Evolutionary conservation across 2,888 invertebrate genomes (phyloP).

Genomic region (Oegoconia quadripuncta): DNA sequence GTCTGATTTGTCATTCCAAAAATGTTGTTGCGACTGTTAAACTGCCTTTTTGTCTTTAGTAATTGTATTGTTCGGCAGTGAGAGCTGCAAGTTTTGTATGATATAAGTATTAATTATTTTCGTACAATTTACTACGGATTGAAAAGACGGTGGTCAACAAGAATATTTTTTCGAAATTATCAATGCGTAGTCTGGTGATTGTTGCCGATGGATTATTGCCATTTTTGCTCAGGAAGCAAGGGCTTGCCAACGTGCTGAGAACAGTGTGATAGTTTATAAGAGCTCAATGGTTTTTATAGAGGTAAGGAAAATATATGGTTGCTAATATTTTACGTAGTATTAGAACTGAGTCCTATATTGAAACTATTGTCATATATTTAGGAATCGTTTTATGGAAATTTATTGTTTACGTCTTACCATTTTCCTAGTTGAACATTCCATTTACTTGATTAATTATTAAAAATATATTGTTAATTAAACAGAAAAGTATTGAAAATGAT

Average conservation of each 20-base stretch:
- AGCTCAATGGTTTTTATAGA: constrained; percentile 62
- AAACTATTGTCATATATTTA: constrained; percentile 37
- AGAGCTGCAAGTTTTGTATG: not conserved
- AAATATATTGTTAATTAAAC: constrained; percentile 9
- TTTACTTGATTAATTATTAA: constrained; percentile 18
- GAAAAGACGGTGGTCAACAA: not conserved
- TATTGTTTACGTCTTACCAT: constrained; percentile 38
- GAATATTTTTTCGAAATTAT: not conserved
- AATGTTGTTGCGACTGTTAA: constrained; percentile 17
- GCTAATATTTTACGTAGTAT: constrained; percentile 51
- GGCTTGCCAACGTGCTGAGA: constrained; percentile 60
- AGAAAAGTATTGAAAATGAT: constrained; percentile 18
- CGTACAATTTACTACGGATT: not conserved
- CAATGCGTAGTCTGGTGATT: constrained; percentile 10
- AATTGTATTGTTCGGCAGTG: not conserved
- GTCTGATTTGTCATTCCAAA: constrained; percentile 68
- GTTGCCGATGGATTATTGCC: constrained; percentile 60
- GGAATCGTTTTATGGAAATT: constrained; percentile 35
- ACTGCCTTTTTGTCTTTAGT: constrained; percentile 3
- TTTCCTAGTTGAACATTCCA: constrained; percentile 55
- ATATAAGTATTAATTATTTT: too few species aligned
- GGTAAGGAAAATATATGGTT: constrained; percentile 45
- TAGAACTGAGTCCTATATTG: constrained; percentile 49
- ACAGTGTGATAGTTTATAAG: constrained; percentile 62
- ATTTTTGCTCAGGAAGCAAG: constrained; percentile 54